These are phyloP conservation scores for Thymelicus acteon DNA, from an alignment of 2,888 invertebrate genomes.

Conservation along the genomic window DNA sequence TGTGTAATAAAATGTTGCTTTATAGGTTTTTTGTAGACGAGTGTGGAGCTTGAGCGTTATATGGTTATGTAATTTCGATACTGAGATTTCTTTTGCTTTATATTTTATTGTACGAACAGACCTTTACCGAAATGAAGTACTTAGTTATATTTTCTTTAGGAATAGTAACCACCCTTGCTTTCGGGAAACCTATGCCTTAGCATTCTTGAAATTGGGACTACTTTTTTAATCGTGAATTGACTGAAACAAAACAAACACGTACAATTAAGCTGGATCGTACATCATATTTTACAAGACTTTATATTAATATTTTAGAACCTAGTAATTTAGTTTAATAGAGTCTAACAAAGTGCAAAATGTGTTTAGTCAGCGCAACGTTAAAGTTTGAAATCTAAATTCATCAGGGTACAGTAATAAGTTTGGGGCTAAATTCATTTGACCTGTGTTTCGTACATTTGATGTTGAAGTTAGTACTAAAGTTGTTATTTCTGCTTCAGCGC, in stretches of 20 bases:
- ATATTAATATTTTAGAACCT: too few species aligned
- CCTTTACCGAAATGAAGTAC: too few species aligned
- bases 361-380: not conserved
- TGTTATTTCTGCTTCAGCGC: not conserved
- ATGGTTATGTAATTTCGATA: slow-evolving; percentile 2
- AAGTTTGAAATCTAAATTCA: not conserved
- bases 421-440: not conserved
- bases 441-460: not conserved
- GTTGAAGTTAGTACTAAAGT: too few species aligned
- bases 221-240: too few species aligned
- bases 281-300: too few species aligned
- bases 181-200: too few species aligned
- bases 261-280: too few species aligned
- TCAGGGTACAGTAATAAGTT: not conserved
- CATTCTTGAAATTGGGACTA: too few species aligned
- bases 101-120: not conserved
- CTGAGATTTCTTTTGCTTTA: not conserved
- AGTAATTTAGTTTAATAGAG: slow-evolving; percentile 1
- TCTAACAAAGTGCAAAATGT: not conserved
- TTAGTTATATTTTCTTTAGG: too few species aligned
- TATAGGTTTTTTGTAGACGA: not conserved
- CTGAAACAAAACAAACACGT: too few species aligned
- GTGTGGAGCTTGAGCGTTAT: not conserved
- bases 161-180: too few species aligned
- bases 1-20: slow-evolving; percentile 12